phyloP scores from a whole-genome alignment of 2,113 vertebrate genomes.

The Lepisosteus osseus region DNA sequence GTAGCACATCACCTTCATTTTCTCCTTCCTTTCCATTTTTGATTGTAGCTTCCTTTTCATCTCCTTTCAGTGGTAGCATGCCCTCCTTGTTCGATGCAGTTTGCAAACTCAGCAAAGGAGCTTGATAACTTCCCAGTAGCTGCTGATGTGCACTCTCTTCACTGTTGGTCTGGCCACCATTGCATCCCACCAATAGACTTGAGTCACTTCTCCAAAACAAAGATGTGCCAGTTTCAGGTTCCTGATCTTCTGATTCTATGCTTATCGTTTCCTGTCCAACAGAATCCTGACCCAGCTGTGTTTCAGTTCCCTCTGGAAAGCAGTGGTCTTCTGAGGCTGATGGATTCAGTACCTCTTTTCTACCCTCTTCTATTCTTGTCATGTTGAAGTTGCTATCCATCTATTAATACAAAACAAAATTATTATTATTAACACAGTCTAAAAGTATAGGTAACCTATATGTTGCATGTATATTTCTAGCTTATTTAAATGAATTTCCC shows the following conservation, averaged over 20 bases:
- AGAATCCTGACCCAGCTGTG: slow-evolving; percentile 21
- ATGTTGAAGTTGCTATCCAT: slow-evolving; percentile 42
- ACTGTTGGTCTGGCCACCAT: slow-evolving; percentile 27
- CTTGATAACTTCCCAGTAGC: slow-evolving; percentile 56
- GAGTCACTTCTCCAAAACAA: slow-evolving; percentile 17
- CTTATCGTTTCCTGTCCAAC: slow-evolving; percentile 13
- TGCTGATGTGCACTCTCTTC: slow-evolving; percentile 23
- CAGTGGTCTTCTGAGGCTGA: slow-evolving; percentile 41
- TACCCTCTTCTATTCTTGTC: slow-evolving; percentile 39
- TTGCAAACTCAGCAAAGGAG: slow-evolving; percentile 48
- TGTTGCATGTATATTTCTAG: too few species aligned
- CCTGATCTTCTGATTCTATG: not conserved
- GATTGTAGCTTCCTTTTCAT: slow-evolving; percentile 12
- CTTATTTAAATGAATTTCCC: too few species aligned
- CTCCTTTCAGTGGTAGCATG: slow-evolving; percentile 6
- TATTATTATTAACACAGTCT: too few species aligned
- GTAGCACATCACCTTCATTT: not conserved
- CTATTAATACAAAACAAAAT: slow-evolving; percentile 43
- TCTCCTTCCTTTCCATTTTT: not conserved
- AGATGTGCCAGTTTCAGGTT: slow-evolving; percentile 5
- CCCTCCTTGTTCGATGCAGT: slow-evolving; percentile 45
- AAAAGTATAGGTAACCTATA: too few species aligned
- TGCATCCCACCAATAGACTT: slow-evolving; percentile 13
- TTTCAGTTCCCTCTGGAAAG: slow-evolving; percentile 28
- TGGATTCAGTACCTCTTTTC: slow-evolving; percentile 23